A percentile compares a stretch with the other conserved stretches of the same genome.
phyloP scores from a whole-genome alignment of 2,797 vertebrate species.

The Aselliscus stoliczkanus region DNA sequence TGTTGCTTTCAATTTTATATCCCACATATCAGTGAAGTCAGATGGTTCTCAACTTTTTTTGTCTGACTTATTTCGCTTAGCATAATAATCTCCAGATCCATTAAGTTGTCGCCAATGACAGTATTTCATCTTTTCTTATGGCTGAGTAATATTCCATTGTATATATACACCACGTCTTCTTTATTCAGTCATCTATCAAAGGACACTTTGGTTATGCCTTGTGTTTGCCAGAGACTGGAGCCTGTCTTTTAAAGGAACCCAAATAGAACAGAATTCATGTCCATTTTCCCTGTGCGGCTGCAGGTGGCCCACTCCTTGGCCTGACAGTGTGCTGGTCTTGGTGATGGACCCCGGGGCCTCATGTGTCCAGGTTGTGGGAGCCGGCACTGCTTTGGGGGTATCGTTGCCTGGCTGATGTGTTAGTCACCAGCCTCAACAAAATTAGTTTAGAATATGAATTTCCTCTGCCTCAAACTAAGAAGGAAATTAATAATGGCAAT shows the following conservation, averaged over 20 bases:
- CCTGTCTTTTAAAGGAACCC: neutral
- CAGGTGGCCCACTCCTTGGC: slow-evolving; percentile 20
- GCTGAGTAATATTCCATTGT: no score
- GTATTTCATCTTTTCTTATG: no score
- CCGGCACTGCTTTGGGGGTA: slow-evolving; percentile 66
- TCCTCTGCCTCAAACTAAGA: slow-evolving; percentile 57
- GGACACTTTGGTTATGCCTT: neutral
- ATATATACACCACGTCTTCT: no score
- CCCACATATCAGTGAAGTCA: no score
- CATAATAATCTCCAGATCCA: no score
- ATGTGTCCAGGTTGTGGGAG: slow-evolving; percentile 46
- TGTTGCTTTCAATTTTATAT: no score
- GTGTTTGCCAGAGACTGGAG: neutral
- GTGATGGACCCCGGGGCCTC: slow-evolving; percentile 69
- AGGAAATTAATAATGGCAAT: slow-evolving; percentile 65
- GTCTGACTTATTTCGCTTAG: no score
- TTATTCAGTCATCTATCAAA: no score
- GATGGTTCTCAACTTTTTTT: no score
- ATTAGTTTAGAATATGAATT: slow-evolving; percentile 73
- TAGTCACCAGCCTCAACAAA: slow-evolving; percentile 53
- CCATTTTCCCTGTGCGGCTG: neutral
- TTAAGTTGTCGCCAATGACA: no score
- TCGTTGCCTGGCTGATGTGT: slow-evolving; percentile 72
- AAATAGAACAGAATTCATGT: neutral
- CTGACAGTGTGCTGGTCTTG: slow-evolving; percentile 29